These are phyloP conservation scores for Drosophila colorata DNA, from an alignment of 2,888 invertebrate species.

Conservation along the genomic window DNA sequence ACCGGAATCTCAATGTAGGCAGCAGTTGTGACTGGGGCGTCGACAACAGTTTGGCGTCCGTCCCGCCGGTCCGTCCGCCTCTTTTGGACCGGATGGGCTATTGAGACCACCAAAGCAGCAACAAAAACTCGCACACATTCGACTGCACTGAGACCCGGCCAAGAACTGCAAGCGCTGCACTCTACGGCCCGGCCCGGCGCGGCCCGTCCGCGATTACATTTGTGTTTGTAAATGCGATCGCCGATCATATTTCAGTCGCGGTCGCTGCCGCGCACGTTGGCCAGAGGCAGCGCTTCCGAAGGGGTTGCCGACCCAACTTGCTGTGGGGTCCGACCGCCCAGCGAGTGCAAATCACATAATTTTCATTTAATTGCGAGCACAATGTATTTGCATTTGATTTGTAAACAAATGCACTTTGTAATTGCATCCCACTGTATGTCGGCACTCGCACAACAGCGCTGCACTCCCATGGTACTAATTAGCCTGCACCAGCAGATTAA, in stretches of 20 bases:
- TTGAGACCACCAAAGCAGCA: slow-evolving; percentile 78
- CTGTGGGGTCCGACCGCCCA: slow-evolving; percentile 74
- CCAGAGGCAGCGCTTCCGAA: slow-evolving; percentile 9
- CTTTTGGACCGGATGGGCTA: slow-evolving; percentile 73
- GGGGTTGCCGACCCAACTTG: slow-evolving; percentile 13
- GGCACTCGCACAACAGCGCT: not conserved
- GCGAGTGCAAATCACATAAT: slow-evolving; percentile 44
- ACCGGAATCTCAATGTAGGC: slow-evolving; percentile 80
- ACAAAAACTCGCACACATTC: slow-evolving; percentile 44
- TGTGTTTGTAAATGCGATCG: slow-evolving; percentile 75
- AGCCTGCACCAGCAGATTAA: not conserved
- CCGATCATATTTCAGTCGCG: slow-evolving; percentile 72
- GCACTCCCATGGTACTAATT: slow-evolving; percentile 3
- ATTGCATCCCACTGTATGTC: slow-evolving; percentile 32
- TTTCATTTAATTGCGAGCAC: slow-evolving; percentile 60
- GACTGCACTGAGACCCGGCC: slow-evolving; percentile 27
- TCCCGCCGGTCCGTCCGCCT: slow-evolving; percentile 2
- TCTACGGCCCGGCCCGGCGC: no score
- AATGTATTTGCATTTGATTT: slow-evolving; percentile 58
- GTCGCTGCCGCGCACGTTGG: slow-evolving; percentile 35
- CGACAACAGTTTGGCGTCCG: slow-evolving; percentile 63
- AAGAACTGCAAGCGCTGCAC: slow-evolving; percentile 70
- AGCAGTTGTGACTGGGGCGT: slow-evolving; percentile 79
- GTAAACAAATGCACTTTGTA: slow-evolving; percentile 57
- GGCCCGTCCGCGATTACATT: slow-evolving; percentile 67